phyloP scores from a whole-genome alignment of 1,140 invertebrate species.

The Trypoxylus dichotomus region DNA sequence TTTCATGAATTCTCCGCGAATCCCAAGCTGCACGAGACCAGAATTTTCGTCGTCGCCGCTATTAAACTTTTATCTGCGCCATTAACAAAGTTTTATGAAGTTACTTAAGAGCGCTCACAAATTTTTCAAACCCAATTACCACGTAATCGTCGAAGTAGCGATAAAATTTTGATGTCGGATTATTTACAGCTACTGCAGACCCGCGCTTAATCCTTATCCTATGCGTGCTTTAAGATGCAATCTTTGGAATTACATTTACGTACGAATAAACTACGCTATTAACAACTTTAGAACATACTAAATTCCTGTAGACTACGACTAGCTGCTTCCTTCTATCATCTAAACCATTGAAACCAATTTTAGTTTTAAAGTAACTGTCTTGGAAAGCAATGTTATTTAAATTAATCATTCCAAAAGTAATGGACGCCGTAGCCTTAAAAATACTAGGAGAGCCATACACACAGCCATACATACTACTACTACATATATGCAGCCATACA shows the following conservation, averaged over 20 bases:
- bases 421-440: too few relatives aligned
- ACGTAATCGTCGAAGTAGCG: conserved; percentile 4
- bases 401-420: too few relatives aligned
- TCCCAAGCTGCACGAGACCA: not conserved
- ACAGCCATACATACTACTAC: too few relatives aligned
- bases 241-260: not conserved
- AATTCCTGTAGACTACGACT: too few relatives aligned
- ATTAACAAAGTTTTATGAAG: conserved; percentile 23
- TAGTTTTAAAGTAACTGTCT: too few relatives aligned
- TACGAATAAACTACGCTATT: not conserved
- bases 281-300: too few relatives aligned
- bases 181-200: not conserved
- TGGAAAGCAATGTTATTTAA: too few relatives aligned
- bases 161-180: conserved; percentile 16
- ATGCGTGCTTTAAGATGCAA: not conserved
- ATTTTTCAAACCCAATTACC: conserved; percentile 22
- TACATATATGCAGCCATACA: too few relatives aligned
- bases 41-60: not conserved
- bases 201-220: not conserved
- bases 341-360: too few relatives aligned
- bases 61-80: conserved; percentile 14
- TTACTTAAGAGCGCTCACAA: conserved; percentile 9
- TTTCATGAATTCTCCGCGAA: not conserved
- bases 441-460: too few relatives aligned
- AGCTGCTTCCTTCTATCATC: too few relatives aligned